Evolutionary conservation across 2,797 vertebrate species (phyloP).

Genomic region (Sebastes matsubarae): DNA sequence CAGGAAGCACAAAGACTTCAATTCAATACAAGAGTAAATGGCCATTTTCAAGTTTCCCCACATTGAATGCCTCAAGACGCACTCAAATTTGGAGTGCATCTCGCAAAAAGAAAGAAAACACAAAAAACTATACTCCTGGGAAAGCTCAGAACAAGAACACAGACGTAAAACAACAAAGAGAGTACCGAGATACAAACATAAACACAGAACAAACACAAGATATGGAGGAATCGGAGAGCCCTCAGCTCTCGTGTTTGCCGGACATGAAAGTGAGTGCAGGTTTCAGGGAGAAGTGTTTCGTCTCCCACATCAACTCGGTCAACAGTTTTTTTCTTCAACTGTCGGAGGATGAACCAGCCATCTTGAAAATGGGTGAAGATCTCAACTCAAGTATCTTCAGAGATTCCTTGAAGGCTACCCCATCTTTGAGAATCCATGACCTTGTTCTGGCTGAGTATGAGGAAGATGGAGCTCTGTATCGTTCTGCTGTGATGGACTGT

Average conservation of each 20-base stretch:
- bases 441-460: conserved; percentile 81
- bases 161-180: not conserved
- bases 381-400: conserved; percentile 73
- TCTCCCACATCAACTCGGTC: conserved; percentile 77
- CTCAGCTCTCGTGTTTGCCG: conserved; percentile 73
- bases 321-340: conserved; percentile 87
- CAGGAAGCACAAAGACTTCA: not conserved
- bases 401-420: conserved; percentile 32
- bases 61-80: not conserved
- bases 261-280: conserved; percentile 70
- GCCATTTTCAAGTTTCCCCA: not conserved
- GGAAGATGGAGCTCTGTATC: conserved; percentile 82
- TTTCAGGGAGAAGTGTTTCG: conserved; percentile 71
- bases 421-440: conserved; percentile 70
- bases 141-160: conserved; percentile 10
- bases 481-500: conserved; percentile 81
- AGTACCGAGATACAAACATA: not conserved
- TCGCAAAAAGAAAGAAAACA: conserved; percentile 24
- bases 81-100: not conserved
- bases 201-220: not conserved
- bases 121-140: not conserved
- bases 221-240: not conserved
- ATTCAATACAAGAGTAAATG: not conserved
- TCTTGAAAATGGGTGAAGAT: conserved; percentile 80
- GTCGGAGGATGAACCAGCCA: conserved; percentile 81